A percentile compares a stretch with the other conserved stretches of the same genome.
Evolutionary conservation across 2,888 invertebrate species (phyloP).

Genomic region (Phyto melanocephala): DNA sequence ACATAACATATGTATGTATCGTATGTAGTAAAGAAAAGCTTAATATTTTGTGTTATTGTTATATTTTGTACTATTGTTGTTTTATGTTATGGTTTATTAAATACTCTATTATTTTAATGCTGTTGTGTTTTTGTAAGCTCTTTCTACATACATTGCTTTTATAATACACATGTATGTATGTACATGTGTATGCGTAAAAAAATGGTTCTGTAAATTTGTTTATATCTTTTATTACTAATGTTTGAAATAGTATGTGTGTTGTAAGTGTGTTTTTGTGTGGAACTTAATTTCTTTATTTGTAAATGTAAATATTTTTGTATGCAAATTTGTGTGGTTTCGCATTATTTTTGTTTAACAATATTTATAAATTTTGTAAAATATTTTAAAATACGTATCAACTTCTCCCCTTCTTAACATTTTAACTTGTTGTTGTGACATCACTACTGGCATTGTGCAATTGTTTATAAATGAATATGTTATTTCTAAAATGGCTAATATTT

Average conservation of each 20-base stretch:
- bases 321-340: no score
- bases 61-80: neutral
- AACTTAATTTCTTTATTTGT: conserved; percentile 18
- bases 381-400: no score
- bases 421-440: no score
- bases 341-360: no score
- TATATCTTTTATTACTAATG: neutral
- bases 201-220: neutral
- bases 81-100: conserved; percentile 24
- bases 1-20: neutral
- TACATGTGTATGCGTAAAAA: neutral
- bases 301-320: neutral
- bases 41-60: conserved; percentile 21
- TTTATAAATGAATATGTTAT: no score
- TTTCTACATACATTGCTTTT: no score
- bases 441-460: no score
- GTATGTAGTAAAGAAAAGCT: no score
- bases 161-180: neutral
- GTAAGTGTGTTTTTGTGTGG: neutral
- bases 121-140: neutral
- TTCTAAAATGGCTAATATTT: no score
- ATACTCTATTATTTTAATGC: conserved; percentile 3
- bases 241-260: neutral
- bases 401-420: no score
- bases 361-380: no score